Evolutionary conservation across 2,888 invertebrate genomes (phyloP).

Genomic region (Tanytarsus gracilentus): DNA sequence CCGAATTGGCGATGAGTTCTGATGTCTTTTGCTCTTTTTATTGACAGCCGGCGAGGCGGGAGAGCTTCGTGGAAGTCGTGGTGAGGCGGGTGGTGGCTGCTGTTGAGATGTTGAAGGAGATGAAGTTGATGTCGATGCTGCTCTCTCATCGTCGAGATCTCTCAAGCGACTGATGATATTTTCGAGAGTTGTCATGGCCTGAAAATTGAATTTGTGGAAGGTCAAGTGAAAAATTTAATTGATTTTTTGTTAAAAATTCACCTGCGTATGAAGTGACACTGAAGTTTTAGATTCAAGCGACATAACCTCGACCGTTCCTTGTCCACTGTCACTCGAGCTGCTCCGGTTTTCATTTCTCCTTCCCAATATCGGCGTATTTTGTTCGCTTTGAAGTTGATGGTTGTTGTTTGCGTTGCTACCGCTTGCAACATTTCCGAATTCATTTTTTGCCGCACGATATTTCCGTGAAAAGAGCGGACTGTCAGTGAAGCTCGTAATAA

Average conservation of each 20-base stretch:
- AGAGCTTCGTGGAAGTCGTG: conserved; percentile 63
- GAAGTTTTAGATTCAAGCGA: conserved; percentile 42
- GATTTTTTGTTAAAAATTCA: conserved; percentile 30
- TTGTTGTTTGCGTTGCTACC: conserved; percentile 18
- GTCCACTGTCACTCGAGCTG: conserved; percentile 33
- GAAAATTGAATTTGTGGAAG: not conserved
- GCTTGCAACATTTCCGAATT: not conserved
- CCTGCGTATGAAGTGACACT: conserved; percentile 43
- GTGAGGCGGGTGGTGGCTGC: conserved; percentile 48
- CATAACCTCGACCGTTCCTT: conserved; percentile 38
- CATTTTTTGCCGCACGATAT: conserved; percentile 35
- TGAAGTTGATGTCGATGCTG: conserved; percentile 36
- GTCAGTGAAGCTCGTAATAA: conserved; percentile 43
- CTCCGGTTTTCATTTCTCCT: conserved; percentile 38
- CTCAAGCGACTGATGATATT: conserved; percentile 49
- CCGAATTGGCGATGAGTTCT: conserved; percentile 70
- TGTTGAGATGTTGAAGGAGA: not conserved
- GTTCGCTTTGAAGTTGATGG: conserved; percentile 30
- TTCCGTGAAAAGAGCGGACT: conserved; percentile 44
- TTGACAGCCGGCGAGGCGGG: conserved; percentile 64
- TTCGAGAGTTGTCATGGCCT: conserved; percentile 51
- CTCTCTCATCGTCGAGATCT: conserved; percentile 46
- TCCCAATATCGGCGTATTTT: conserved; percentile 37
- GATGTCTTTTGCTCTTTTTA: conserved; percentile 64
- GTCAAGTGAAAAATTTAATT: not conserved